Evolutionary conservation across 1,140 invertebrate species (phyloP), one percentile per base, ranked within the genome.

Genomic region (Drosophila sucinea): DNA sequence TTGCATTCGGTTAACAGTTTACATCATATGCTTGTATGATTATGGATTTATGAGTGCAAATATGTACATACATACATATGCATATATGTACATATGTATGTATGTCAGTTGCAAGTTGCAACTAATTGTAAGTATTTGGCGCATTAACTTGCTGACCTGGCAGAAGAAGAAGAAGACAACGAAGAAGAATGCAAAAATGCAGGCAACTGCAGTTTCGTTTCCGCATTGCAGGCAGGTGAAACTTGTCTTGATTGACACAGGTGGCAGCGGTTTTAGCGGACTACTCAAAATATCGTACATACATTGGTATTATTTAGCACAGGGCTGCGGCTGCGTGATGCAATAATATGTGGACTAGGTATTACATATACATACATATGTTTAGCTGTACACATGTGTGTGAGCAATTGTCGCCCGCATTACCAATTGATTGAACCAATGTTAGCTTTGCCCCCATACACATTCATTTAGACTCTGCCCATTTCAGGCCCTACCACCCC

Each of bases 171-270:
- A 33, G 30, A 56, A 32, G 17, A 33, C 25, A 7, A 58, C 35
- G 30, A 41, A 41, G 44, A 51, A 51, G 44, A 51, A 51, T 67
- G 51, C 58, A 75, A 74, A 56, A 75, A 75, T 60, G 57, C 56
- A 23, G 58, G 35, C 63, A 67, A 55, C 51, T 27, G 70, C 51
- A 54, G 29, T 76, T 73, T 30, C 38, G 63, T 60, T 77, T 77
- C 73, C 73, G 73, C 73, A 70, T 77, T 77, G 33, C 33, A 30
- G 73, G 70, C 73, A 70, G 67, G 58, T 77, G 73, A 69, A 76
- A 76, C 56, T 76, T 69, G 56, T 58, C 56, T 58, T 62, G 70
- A 67, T 63, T 60, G 72, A 74, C 72, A 74, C 51, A 33, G 29
- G 70, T 60, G 69, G 60, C 70, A 72, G 6, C 30, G 57, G 35